phyloP scores from a whole-genome alignment of 2,797 vertebrate genomes.

The Lutjanus argentimaculatus region DNA sequence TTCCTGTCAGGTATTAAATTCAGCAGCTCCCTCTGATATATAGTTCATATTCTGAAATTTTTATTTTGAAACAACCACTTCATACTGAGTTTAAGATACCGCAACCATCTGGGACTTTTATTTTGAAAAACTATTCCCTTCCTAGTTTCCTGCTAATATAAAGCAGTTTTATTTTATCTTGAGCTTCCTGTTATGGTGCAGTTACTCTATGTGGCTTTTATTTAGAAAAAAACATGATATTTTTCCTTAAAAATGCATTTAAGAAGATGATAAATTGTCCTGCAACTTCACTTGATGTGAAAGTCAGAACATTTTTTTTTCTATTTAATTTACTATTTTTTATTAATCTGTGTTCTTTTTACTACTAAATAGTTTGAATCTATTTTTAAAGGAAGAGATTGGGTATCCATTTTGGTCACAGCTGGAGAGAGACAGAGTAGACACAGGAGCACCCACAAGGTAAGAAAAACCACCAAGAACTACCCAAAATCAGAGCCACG shows the following conservation, averaged over 20 bases:
- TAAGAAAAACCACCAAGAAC: constrained; percentile 50
- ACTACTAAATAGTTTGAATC: neutral
- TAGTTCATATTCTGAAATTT: too few relatives aligned
- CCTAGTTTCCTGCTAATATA: too few relatives aligned
- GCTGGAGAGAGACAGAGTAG: constrained; percentile 25
- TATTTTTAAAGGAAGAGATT: neutral
- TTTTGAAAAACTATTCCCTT: too few relatives aligned
- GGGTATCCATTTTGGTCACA: constrained; percentile 49
- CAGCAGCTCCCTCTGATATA: too few relatives aligned
- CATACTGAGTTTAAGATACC: too few relatives aligned
- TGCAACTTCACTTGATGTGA: neutral
- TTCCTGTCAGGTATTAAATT: too few relatives aligned
- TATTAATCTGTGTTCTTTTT: neutral
- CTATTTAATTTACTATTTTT: neutral
- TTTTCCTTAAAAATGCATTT: neutral
- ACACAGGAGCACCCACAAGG: constrained; percentile 48
- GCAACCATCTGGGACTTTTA: too few relatives aligned
- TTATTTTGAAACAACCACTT: too few relatives aligned
- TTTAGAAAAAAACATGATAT: neutral
- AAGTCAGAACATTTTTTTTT: too few relatives aligned
- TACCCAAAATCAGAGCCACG: constrained; percentile 38
- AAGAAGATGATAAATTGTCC: neutral
- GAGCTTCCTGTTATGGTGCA: too few relatives aligned
- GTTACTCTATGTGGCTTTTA: too few relatives aligned
- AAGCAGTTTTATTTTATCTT: too few relatives aligned